phyloP scores from a whole-genome alignment of 2,888 invertebrate genomes.

The Anaspis maculata region DNA sequence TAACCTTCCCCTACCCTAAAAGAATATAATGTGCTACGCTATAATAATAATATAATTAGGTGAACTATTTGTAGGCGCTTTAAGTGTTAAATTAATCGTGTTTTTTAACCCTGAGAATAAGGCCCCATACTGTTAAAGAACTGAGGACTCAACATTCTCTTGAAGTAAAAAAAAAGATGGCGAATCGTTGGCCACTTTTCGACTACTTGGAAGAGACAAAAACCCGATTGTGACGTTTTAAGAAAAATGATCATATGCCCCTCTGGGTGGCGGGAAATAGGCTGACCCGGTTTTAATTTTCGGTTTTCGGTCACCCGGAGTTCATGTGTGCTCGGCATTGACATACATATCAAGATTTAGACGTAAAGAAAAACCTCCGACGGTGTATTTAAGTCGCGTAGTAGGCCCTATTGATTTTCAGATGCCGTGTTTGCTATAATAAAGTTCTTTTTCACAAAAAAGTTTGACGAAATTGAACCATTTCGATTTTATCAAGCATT shows the following conservation, averaged over 20 bases:
- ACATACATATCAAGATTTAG: slow-evolving; percentile 12
- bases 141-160: slow-evolving; percentile 27
- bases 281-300: slow-evolving; percentile 11
- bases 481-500: slow-evolving; percentile 18
- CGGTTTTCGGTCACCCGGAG: slow-evolving; percentile 9
- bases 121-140: slow-evolving; percentile 38
- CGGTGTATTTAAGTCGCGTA: slow-evolving; percentile 27
- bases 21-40: too few species aligned
- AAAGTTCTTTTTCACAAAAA: too few species aligned
- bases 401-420: slow-evolving; percentile 36
- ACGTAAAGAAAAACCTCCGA: background rate
- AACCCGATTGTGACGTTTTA: too few species aligned
- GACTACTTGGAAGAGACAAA: too few species aligned
- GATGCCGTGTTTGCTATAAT: too few species aligned
- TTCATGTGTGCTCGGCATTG: too few species aligned
- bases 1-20: too few species aligned
- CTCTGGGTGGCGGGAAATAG: slow-evolving; percentile 8
- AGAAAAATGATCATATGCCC: slow-evolving; percentile 5
- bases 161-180: too few species aligned
- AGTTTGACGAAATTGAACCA: slow-evolving; percentile 18
- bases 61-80: slow-evolving; percentile 18
- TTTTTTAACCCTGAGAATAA: slow-evolving; percentile 19
- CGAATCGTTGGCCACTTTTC: slow-evolving; percentile 10
- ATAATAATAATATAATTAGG: background rate
- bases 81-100: slow-evolving; percentile 19